Percentiles rank a stretch among this genome's conserved stretches.
Evolutionary conservation across 2,797 vertebrate genomes (phyloP).

Genomic region (Crenuchus spilurus): DNA sequence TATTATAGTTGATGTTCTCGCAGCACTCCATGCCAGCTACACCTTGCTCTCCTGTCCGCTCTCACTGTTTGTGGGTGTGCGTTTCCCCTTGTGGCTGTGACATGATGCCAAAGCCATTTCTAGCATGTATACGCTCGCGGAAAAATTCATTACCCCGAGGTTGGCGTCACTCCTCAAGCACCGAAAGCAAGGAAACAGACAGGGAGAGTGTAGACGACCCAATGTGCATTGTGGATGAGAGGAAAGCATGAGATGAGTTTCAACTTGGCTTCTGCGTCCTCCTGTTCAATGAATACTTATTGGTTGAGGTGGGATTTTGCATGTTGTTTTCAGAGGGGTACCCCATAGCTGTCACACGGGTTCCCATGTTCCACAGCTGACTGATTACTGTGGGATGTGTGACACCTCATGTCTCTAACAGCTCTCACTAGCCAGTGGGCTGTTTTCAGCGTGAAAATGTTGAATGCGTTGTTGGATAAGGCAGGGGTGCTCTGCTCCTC

Average conservation of each 20-base stretch:
- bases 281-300: background rate
- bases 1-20: conserved; percentile 1
- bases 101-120: conserved; percentile 33
- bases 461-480: background rate
- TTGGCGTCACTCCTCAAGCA: background rate
- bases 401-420: background rate
- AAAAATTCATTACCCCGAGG: background rate
- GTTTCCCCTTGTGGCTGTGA: background rate
- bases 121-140: background rate
- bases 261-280: conserved; percentile 1
- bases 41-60: background rate
- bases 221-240: conserved; percentile 13
- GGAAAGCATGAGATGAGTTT: conserved; percentile 20
- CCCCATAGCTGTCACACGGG: conserved; percentile 3
- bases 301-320: background rate
- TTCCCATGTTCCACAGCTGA: conserved; percentile 21
- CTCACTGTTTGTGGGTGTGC: background rate
- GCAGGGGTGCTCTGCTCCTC: background rate
- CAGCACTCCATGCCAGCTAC: background rate
- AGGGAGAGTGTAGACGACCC: background rate
- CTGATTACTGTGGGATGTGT: background rate
- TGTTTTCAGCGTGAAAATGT: background rate
- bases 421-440: background rate
- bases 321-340: conserved; percentile 13
- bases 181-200: background rate